A percentile compares a stretch with the other conserved stretches of the same genome.
These are phyloP conservation scores for Boloria euphrosyne DNA, from an alignment of 2,888 invertebrate genomes.

Conservation along the genomic window DNA sequence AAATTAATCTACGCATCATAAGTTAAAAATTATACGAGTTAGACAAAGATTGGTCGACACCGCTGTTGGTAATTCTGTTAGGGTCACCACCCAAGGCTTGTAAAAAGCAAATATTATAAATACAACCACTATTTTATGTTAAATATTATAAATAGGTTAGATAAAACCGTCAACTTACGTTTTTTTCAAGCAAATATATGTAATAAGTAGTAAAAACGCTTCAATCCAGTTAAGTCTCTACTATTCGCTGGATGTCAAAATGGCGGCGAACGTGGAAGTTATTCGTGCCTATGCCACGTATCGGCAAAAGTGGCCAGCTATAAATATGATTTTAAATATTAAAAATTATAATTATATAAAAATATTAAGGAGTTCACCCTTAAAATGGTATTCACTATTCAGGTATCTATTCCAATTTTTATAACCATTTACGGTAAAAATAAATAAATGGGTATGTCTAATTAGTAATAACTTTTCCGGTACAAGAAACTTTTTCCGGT, in stretches of 20 bases:
- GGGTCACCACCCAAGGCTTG: slow-evolving; percentile 79
- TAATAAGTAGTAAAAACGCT: slow-evolving; percentile 84
- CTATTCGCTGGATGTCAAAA: slow-evolving; percentile 90
- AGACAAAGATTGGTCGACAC: slow-evolving; percentile 76
- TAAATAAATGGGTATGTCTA: no score
- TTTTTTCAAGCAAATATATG: slow-evolving; percentile 77
- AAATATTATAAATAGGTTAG: slow-evolving; percentile 29
- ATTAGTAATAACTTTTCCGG: no score
- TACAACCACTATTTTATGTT: slow-evolving; percentile 23
- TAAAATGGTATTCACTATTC: no score
- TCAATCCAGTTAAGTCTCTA: slow-evolving; percentile 87
- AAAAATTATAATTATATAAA: slow-evolving; percentile 1
- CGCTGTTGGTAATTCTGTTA: slow-evolving; percentile 76
- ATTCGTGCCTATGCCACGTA: slow-evolving; percentile 91
- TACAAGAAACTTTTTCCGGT: no score
- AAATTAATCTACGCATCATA: slow-evolving; percentile 9
- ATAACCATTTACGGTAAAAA: no score
- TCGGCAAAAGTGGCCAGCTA: slow-evolving; percentile 82
- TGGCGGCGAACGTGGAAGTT: slow-evolving; percentile 90
- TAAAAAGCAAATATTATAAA: slow-evolving; percentile 31
- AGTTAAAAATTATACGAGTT: slow-evolving; percentile 22
- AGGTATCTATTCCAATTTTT: no score
- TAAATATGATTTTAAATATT: slow-evolving; percentile 40
- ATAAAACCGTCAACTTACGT: slow-evolving; percentile 67
- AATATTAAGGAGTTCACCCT: neutral